Evolutionary conservation across 2,797 vertebrate species (phyloP).

Genomic region (Mormyrops attenuatus): DNA sequence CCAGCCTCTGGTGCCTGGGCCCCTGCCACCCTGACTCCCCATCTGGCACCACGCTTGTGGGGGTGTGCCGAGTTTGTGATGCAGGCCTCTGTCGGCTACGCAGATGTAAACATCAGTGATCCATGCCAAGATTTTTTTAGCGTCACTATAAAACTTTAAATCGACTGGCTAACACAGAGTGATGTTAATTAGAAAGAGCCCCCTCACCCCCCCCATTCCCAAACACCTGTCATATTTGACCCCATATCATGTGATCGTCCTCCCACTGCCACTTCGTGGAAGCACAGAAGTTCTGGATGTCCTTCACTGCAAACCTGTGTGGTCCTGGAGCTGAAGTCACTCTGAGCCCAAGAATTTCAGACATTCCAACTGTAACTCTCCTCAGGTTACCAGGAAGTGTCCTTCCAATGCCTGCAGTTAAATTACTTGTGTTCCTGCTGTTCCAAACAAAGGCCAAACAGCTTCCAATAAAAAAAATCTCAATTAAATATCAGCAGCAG

Average conservation of each 20-base stretch:
- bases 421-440: conserved; percentile 7
- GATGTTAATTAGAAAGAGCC: not conserved
- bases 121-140: not conserved
- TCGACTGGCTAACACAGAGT: not conserved
- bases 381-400: conserved; percentile 1
- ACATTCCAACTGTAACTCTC: not conserved
- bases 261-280: not conserved
- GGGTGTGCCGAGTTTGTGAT: not conserved
- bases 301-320: not conserved
- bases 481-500: conserved; percentile 11
- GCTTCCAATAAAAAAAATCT: conserved; percentile 5
- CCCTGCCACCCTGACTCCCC: not conserved
- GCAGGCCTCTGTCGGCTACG: not conserved
- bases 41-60: not conserved
- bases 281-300: not conserved
- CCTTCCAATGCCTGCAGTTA: conserved; percentile 2
- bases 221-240: not conserved
- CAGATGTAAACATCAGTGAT: not conserved
- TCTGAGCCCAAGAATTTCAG: not conserved
- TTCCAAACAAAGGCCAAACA: conserved; percentile 9
- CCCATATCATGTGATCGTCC: not conserved
- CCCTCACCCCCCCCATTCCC: not conserved
- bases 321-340: not conserved
- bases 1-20: not conserved
- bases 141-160: not conserved